Evolutionary conservation across 2,113 vertebrate genomes (phyloP).

Genomic region (Gymnobelideus leadbeateri): DNA sequence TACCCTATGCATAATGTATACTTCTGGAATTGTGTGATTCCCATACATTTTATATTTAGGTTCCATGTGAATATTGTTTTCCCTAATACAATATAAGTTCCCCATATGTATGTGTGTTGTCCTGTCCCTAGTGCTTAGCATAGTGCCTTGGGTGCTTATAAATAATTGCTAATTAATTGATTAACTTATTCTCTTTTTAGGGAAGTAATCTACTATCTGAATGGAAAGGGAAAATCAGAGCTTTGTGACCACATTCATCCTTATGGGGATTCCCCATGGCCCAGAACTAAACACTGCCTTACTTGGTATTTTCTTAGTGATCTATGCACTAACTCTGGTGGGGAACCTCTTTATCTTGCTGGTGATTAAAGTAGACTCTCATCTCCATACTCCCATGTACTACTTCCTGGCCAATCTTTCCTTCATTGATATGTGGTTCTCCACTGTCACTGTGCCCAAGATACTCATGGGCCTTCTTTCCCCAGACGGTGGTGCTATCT

Average conservation of each 20-base stretch:
- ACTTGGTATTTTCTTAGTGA: constrained; percentile 55
- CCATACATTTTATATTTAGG: neutral
- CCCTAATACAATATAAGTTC: neutral
- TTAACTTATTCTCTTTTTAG: neutral
- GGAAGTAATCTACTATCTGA: neutral
- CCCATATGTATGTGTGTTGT: neutral
- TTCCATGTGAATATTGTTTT: neutral
- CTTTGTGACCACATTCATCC: constrained; percentile 5
- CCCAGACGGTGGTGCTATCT: constrained; percentile 18
- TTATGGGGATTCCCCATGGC: constrained; percentile 1
- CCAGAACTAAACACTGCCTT: neutral
- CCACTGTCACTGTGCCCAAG: constrained; percentile 68
- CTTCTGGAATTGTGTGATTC: neutral
- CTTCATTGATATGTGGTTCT: constrained; percentile 71
- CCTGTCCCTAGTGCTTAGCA: too few species aligned
- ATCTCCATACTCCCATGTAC: constrained; percentile 63
- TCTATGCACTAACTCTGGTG: constrained; percentile 57
- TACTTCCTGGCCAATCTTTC: constrained; percentile 66
- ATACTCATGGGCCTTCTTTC: constrained; percentile 44
- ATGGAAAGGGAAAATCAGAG: constrained; percentile 32
- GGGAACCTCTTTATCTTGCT: constrained; percentile 66
- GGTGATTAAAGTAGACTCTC: constrained; percentile 43
- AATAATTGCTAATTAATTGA: neutral
- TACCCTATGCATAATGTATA: neutral
- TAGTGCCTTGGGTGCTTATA: neutral